Evolutionary conservation across 2,797 vertebrate genomes (phyloP), one percentile per base, ranked within the genome.

Genomic region (Melanotaenia maccullochi): DNA sequence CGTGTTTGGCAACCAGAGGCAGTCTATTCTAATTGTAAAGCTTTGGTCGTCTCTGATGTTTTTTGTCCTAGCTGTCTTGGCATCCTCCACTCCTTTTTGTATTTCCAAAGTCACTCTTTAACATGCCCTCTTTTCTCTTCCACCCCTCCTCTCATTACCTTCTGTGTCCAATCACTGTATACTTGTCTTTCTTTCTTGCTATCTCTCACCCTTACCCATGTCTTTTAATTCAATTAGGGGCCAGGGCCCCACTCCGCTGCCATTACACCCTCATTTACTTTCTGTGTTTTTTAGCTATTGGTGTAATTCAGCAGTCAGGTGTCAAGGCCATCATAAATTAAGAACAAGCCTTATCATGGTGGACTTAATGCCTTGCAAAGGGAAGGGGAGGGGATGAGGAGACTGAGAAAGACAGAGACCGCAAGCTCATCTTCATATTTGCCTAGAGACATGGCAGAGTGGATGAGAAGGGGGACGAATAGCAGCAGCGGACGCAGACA

Each of bases 171-270:
- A 71, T 86, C 85, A 85, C 57, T 68, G 63, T 76, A 32, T 65
- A 69, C 78, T 72, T 71, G 55, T 79, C 71, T 84, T n/a, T 67
- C 54, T 71, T 67, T 65, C 30, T 79, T 35, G 58, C 60, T 75
- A 73, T 79, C 81, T 62, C 57, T 79, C 86, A 77, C 57, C 64
- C 72, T 83, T 83, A 76, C 83, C 89, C 81, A 86, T 89, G 71
- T 96, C 94, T 97, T 97, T 98, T 98, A 98, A 98, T 99, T 99
- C 96, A 98, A 97, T 98, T 98, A 98, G 95, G 95, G 95, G 93
- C 95, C 95, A 94, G 94, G 95, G 88, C 90, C 96, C 94, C 92
- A 94, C 94, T 96, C 92, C 86, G 84, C 92, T 94, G 94, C 96
- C 95, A 96, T 97, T 97, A 97, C 94, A 95, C 90, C 93, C 95